Evolutionary conservation across 2,797 vertebrate genomes (phyloP).

Genomic region (Hybognathus amarus): DNA sequence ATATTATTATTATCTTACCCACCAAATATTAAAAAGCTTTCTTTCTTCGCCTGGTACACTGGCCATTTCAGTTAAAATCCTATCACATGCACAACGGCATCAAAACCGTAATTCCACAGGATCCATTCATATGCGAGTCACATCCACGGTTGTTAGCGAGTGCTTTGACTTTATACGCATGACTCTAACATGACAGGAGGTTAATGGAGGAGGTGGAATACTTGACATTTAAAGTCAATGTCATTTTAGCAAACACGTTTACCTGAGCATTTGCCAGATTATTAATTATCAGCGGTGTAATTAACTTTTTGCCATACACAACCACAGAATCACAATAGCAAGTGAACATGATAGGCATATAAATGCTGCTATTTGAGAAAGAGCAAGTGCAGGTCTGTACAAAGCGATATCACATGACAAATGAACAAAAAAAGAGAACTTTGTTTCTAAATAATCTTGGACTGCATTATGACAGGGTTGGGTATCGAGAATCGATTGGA

Average conservation of each 20-base stretch:
- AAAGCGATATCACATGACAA: not conserved
- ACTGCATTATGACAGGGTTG: not conserved
- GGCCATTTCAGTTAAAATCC: conserved; percentile 39
- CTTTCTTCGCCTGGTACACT: conserved; percentile 29
- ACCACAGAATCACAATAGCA: not conserved
- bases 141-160: conserved; percentile 5
- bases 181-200: conserved; percentile 25
- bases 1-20: not conserved
- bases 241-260: not conserved
- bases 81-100: conserved; percentile 17
- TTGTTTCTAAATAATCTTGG: not conserved
- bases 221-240: conserved; percentile 37
- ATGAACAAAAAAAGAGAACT: not conserved
- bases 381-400: not conserved
- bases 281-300: conserved; percentile 20
- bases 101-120: conserved; percentile 12
- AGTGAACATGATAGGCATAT: not conserved
- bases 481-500: no score
- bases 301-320: not conserved
- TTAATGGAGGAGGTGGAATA: conserved; percentile 36
- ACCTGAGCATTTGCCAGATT: conserved; percentile 11
- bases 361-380: not conserved
- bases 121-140: conserved; percentile 16
- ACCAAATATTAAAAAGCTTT: conserved; percentile 15
- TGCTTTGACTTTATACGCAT: not conserved